Evolutionary conservation across 2,797 vertebrate species (phyloP).

Genomic region (Odontamblyopus rebecca): DNA sequence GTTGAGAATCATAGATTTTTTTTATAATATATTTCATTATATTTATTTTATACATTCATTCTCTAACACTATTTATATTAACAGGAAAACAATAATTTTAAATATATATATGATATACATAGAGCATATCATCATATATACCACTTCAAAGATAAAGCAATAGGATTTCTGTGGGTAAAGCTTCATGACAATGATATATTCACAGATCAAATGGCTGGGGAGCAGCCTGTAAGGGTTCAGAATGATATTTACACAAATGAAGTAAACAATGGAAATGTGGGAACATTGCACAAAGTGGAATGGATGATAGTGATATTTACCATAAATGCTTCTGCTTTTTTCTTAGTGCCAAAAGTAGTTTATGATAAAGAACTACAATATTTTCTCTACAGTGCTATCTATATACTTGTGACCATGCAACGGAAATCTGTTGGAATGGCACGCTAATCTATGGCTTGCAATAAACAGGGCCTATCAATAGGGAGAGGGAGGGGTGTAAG

Average conservation of each 20-base stretch:
- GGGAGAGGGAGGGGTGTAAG: neutral
- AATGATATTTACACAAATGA: conserved; percentile 74
- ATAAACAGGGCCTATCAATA: conserved; percentile 6
- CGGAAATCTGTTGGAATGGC: conserved; percentile 39
- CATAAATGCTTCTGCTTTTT: conserved; percentile 22
- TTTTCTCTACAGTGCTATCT: conserved; percentile 31
- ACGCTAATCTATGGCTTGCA: conserved; percentile 33
- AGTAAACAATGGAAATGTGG: conserved; percentile 60
- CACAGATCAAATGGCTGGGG: conserved; percentile 44
- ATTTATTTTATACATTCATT: conserved; percentile 84
- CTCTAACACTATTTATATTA: conserved; percentile 85
- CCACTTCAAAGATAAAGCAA: conserved; percentile 65
- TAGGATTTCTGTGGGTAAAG: conserved; percentile 74
- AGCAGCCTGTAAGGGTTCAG: conserved; percentile 49
- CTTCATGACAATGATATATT: conserved; percentile 73
- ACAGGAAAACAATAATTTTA: conserved; percentile 71
- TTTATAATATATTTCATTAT: conserved; percentile 79
- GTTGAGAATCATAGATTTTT: conserved; percentile 75
- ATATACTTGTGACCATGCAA: conserved; percentile 49
- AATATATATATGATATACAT: conserved; percentile 31
- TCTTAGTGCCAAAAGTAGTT: conserved; percentile 33
- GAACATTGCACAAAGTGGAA: conserved; percentile 48
- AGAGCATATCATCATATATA: conserved; percentile 27
- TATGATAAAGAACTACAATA: conserved; percentile 14
- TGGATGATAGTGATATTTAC: conserved; percentile 35